Percentiles rank a stretch among this genome's conserved stretches.
Evolutionary conservation across 2,113 vertebrate genomes (phyloP).

Genomic region (Antechinus flavipes): DNA sequence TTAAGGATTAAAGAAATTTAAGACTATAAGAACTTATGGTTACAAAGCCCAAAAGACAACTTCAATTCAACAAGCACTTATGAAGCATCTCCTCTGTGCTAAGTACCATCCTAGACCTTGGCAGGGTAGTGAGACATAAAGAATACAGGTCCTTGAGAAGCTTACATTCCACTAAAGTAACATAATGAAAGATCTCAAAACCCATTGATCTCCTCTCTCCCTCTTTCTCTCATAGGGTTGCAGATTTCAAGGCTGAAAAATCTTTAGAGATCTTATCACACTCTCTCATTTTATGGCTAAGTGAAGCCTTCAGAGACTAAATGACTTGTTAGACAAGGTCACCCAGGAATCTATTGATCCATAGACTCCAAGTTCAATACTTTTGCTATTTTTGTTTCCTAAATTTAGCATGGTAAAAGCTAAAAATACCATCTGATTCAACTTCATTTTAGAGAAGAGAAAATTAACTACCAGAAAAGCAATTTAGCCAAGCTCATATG

Average conservation of each 20-base stretch:
- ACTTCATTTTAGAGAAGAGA: background rate
- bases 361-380: background rate
- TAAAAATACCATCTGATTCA: background rate
- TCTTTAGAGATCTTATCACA: background rate
- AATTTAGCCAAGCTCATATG: background rate
- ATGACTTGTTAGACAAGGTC: background rate
- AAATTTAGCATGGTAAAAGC: background rate
- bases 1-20: background rate
- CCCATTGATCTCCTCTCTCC: background rate
- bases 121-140: background rate
- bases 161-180: background rate
- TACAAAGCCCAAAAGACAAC: background rate
- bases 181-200: background rate
- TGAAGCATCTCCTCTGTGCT: background rate
- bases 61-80: background rate
- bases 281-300: background rate
- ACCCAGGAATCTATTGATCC: background rate
- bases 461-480: background rate
- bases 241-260: background rate
- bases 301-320: background rate
- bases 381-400: background rate
- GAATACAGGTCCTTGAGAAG: no score
- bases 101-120: background rate
- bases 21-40: background rate
- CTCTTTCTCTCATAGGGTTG: background rate